A percentile compares a stretch with the other conserved stretches of the same genome.
Conservation (phyloP, 2,797 vertebrate species). For the Schizothorax lantsangensis region DNA sequence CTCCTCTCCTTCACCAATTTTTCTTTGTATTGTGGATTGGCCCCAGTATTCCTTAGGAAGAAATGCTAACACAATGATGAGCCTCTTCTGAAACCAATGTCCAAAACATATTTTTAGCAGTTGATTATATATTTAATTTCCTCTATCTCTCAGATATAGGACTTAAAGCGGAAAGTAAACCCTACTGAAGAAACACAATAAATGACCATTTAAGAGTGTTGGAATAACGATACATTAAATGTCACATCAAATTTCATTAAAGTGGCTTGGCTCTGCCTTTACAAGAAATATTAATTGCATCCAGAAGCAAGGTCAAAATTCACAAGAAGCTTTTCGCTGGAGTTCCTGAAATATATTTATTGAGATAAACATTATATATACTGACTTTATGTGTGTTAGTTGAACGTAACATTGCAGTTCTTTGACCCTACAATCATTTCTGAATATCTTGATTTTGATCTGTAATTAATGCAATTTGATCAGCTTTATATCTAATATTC, state of each 20-base stretch:
- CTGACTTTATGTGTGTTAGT: not conserved
- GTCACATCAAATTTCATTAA: not conserved
- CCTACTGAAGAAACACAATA: not conserved
- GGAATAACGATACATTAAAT: not conserved
- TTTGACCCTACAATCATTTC: not conserved
- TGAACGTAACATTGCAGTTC: not conserved
- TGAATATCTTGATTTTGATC: not conserved
- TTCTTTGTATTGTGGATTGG: not conserved
- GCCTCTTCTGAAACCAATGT: not conserved
- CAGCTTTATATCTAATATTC: not conserved
- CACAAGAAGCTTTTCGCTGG: not conserved
- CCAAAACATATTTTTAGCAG: not conserved
- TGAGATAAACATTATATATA: not conserved
- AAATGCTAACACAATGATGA: not conserved
- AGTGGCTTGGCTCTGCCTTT: not conserved
- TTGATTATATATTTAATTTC: not conserved
- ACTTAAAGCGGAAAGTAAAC: not conserved
- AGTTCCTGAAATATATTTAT: not conserved
- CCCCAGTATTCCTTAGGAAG: not conserved
- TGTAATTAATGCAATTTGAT: conserved; percentile 5
- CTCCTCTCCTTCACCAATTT: not conserved
- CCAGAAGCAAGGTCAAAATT: not conserved
- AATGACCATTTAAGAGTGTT: not conserved
- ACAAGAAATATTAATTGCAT: not conserved
- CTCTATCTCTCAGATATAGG: not conserved